Conservation (phyloP, 30 jellyfish, hydroid and myxozoan species). For the Rhopilema esculentum region DNA sequence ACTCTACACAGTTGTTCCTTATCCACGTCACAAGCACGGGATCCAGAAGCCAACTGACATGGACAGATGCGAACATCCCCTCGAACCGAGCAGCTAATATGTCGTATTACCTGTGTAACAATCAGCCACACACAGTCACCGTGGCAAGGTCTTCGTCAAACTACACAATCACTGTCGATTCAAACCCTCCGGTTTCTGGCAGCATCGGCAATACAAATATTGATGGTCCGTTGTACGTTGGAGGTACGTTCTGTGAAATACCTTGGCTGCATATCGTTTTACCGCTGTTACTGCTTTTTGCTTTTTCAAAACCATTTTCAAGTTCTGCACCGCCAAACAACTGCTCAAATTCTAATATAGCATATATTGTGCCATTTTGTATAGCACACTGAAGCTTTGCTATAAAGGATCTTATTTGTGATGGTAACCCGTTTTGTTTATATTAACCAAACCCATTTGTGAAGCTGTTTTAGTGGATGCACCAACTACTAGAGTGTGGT, state of each 20-base stretch:
- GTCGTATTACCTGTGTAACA: constrained; percentile 58
- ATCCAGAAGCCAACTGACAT: constrained; percentile 10
- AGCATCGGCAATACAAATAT: constrained; percentile 20
- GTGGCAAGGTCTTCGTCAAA: constrained; percentile 29
- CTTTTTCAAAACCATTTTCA: no score
- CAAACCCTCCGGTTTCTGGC: constrained; percentile 16
- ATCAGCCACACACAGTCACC: constrained; percentile 44
- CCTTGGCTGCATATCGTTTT: not conserved
- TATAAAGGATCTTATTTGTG: no score
- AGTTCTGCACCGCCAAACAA: no score
- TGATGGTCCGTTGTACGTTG: constrained; percentile 57
- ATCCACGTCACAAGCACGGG: constrained; percentile 4
- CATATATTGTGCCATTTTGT: no score
- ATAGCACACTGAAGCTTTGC: no score
- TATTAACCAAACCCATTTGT: no score
- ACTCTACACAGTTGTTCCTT: not conserved
- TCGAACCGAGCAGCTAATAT: constrained; percentile 54
- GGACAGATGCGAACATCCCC: constrained; percentile 68
- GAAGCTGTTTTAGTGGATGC: no score
- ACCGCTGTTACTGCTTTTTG: not conserved
- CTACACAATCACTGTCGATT: constrained; percentile 50
- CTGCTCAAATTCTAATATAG: not conserved
- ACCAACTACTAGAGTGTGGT: no score
- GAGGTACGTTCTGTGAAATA: constrained; percentile 41
- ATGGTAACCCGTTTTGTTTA: no score